Evolutionary conservation across 2,888 invertebrate species (phyloP), one percentile per base, ranked within the genome.

Genomic region (Punctoribates punctum): DNA sequence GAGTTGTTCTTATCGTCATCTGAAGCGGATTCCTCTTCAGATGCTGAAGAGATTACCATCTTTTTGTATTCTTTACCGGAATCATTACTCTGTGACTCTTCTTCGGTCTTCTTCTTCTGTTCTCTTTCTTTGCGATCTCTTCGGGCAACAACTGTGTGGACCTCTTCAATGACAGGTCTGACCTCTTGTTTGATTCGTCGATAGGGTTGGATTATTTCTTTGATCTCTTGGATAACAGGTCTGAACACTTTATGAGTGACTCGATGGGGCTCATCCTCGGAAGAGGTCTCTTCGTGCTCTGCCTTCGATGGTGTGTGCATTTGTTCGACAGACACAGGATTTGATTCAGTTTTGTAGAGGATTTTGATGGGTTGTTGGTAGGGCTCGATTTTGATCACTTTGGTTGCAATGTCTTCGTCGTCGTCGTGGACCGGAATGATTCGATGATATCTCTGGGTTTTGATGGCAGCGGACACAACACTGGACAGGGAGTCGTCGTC

Each of bases 251-350:
- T 23, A 42, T 75, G 75, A 11, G 48, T 8, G 0, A 75, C 65
- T 15, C 65, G 20, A 34, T 75, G 75, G 17, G 75, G 75, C 23
- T 75, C 75, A 11, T 75, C 75, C 6, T 65, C 67, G 11, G 75
- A 67, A n/a, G 20, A 25, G 0, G 67, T 75, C 5, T 9, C 2
- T 23, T 75, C 48, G 9, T 46, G 25, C 1, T 17, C 48, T 11
- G 51, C 48, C 13, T 6, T 17, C 11, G 67, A 17, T 20, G 75
- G 67, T 20, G 75, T 75, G n/a, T 75, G 75, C 17, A 75, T 25
- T 27, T 75, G 75, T 25, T 65, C 67, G 5, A 75, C 51, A 27
- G 17, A 15, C 2, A 75, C 54, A 15, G 75, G 75, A 75, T 67
- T 75, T 15, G 75, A 75, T 17, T 46, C 27, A 11, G 75, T 48